Conservation (phyloP, 2,888 invertebrate genomes). For the Troides helena region DNA sequence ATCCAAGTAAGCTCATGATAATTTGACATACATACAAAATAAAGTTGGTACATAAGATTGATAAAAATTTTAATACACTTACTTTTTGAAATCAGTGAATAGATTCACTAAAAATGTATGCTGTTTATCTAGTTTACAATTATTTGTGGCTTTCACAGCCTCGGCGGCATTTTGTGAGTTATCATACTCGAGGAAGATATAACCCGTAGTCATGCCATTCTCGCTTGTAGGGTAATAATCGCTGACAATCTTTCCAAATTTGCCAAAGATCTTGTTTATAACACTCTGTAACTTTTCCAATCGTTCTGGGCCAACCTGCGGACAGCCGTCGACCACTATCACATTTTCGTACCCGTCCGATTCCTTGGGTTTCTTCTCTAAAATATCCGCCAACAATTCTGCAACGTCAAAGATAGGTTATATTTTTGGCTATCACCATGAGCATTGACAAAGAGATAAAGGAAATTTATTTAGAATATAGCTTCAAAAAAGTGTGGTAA, state of each 20-base stretch:
- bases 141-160: constrained; percentile 93
- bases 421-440: constrained; percentile 36
- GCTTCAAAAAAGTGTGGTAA: neutral
- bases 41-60: too few species aligned
- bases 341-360: constrained; percentile 98
- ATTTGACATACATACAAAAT: too few species aligned
- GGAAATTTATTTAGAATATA: neutral
- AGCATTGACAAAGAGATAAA: neutral
- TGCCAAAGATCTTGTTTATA: constrained; percentile 93
- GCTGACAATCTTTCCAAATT: constrained; percentile 91
- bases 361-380: constrained; percentile 94
- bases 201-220: constrained; percentile 93
- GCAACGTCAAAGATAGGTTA: constrained; percentile 81
- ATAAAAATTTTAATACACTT: constrained; percentile 53
- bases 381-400: constrained; percentile 96
- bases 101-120: constrained; percentile 96
- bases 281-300: constrained; percentile 95
- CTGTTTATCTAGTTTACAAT: constrained; percentile 96
- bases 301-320: constrained; percentile 94
- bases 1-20: neutral
- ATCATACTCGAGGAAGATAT: constrained; percentile 95
- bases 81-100: constrained; percentile 97
- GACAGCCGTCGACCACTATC: constrained; percentile 97
- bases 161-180: constrained; percentile 91
- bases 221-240: constrained; percentile 93